Evolutionary conservation across 2,888 invertebrate species (phyloP).

Genomic region (Drosophila picticornis): DNA sequence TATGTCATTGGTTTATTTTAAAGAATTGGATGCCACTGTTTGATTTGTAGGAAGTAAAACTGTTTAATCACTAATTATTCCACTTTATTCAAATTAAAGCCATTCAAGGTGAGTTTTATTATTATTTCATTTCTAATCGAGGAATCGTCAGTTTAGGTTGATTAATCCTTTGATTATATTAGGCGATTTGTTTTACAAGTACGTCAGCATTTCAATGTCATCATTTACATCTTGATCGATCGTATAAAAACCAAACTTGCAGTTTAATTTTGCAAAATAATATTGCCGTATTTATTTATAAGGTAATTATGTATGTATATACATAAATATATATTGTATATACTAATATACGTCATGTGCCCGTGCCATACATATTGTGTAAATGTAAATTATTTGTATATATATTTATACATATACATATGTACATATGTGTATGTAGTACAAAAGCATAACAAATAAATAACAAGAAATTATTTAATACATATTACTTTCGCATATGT

Average conservation of each 20-base stretch:
- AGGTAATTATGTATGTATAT: constrained; percentile 33
- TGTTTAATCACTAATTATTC: too few relatives aligned
- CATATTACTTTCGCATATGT: constrained; percentile 38
- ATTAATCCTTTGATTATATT: neutral
- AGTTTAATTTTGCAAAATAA: constrained; percentile 39
- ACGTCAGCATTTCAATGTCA: neutral
- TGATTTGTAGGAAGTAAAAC: too few relatives aligned
- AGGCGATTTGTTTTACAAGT: neutral
- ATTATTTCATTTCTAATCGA: too few relatives aligned
- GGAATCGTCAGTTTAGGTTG: too few relatives aligned
- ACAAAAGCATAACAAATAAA: constrained; percentile 81
- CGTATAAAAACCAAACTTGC: neutral
- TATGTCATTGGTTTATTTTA: too few relatives aligned
- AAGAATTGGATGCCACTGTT: too few relatives aligned
- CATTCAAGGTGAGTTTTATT: neutral
- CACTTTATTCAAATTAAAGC: neutral
- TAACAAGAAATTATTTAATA: constrained; percentile 76
- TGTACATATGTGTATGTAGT: constrained; percentile 51
- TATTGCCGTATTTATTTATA: constrained; percentile 54
- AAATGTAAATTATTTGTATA: constrained; percentile 40
- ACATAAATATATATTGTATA: constrained; percentile 33
- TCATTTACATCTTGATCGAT: neutral
- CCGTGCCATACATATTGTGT: constrained; percentile 57
- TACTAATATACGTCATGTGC: constrained; percentile 53
- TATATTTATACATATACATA: constrained; percentile 13